Evolutionary conservation across 2,113 vertebrate genomes (phyloP), one percentile per base, ranked within the genome.

Genomic region (Triplophysa tibetana): DNA sequence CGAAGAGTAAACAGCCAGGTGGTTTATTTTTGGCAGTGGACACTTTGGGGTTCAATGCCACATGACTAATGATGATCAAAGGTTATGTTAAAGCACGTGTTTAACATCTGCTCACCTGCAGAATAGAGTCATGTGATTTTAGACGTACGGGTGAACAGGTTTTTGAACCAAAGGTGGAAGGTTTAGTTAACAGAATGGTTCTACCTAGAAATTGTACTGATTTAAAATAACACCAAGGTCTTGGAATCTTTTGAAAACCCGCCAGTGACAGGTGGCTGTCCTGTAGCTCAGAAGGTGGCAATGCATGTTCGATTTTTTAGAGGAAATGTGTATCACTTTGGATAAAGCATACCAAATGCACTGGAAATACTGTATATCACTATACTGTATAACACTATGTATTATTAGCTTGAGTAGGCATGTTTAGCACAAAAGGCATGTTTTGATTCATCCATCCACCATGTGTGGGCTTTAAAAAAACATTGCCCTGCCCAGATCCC

Each of bases 1-100:
- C 48, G 45, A 24, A 85, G 43, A 48, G 77, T 60, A 80, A 85
- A 83, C 60, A 80, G 21, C 64, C 52, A 62, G 62, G 8, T 13
- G 54, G 78, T 65, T 70, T 86, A 89, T 91, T 84, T 87, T 83
- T 66, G 73, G 82, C 41, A 81, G 45, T 65, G 21, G 43, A 29
- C 21, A 74, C 75, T 43, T n/a, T 70, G 14, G 45, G 26, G 66
- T 70, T 75, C 66, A 75, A n/a, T 70, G 75, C 66, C 78, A 68
- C 69, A 29, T 10, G 29, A 67, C 10, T 41, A 6, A 2, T 45
- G 52, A 10, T 38, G 64, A 63, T 21, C 29, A 81, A 73, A 81
- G 76, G 69, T 79, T 54, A 45, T 62, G 64, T 62, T 80, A 41
- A 26, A 65, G 66, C n/a, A 82, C 13, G 69, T 16, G 67, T 63